Evolutionary conservation across 2,888 invertebrate species (phyloP).

Genomic region (Sepiola atlantica): DNA sequence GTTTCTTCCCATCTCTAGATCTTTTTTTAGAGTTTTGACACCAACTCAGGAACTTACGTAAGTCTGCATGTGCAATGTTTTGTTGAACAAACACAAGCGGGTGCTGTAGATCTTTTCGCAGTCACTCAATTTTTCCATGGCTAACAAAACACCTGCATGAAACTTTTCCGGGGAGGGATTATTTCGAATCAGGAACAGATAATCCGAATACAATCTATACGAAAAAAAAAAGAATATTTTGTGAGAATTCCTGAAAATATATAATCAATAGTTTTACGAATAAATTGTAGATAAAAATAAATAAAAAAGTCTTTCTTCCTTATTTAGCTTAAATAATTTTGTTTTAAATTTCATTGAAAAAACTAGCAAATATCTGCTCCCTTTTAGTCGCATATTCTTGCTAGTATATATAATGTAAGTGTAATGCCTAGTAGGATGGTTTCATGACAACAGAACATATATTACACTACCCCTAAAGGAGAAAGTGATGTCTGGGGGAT

Average conservation of each 20-base stretch:
- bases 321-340: too few relatives aligned
- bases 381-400: too few relatives aligned
- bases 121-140: slow-evolving; percentile 50
- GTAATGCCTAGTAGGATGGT: too few relatives aligned
- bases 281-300: neutral
- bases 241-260: neutral
- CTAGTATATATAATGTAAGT: too few relatives aligned
- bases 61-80: slow-evolving; percentile 54
- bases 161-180: slow-evolving; percentile 53
- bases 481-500: too few relatives aligned
- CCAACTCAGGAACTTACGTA: slow-evolving; percentile 49
- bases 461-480: too few relatives aligned
- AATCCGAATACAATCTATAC: slow-evolving; percentile 61
- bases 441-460: too few relatives aligned
- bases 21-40: too few relatives aligned
- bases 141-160: slow-evolving; percentile 53
- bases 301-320: neutral
- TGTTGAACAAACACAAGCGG: slow-evolving; percentile 54
- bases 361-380: too few relatives aligned
- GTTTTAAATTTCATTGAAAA: too few relatives aligned
- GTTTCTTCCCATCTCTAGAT: too few relatives aligned
- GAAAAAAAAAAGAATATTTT: neutral
- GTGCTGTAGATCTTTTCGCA: slow-evolving; percentile 50
- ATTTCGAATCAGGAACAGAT: slow-evolving; percentile 54
- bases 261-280: neutral